Base-by-base conservation (phyloP, 2,797 vertebrate genomes). In the Enteromius viviparus region DNA sequence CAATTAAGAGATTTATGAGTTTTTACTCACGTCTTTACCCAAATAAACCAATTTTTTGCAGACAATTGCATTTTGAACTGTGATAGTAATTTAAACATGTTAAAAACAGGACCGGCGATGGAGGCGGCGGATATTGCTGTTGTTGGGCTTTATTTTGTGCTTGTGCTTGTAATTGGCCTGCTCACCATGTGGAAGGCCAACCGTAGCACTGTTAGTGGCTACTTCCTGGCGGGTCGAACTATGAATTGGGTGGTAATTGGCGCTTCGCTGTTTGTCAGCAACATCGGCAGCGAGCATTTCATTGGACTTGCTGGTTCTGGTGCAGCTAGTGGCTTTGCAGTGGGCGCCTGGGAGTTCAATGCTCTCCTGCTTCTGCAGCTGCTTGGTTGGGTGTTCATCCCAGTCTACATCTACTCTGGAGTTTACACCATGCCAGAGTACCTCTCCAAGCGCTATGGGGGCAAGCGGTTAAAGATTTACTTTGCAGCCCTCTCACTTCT, bases 221-320 rank as follows among this genome's bases (percentile, higher is more conserved):
- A 99, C 95, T 99, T 99, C 90, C 93, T 99, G 93, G 98, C 98
- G 76, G 98, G 98, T 90, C 97, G 98, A 91, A 97, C 96, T 89
- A 98, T 99, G 98, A 97, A 96, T 9, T 99, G 98, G 97, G 91
- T 95, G 75, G 97, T 97, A 68, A 93, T 99, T 62, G 98, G 98
- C 74, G 97, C 98, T 84, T 99, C 98, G 6, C 95, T 99, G 76
- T 99, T 99, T 89, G 98, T 99, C 93, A 99, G 98, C 94, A 99
- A 99, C 95, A 99, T 99, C 88, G 98, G 98, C 92, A 99, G 98
- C 85, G 98, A 99, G 93, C 98, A 99, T 92, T 99, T 99, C 94
- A 99, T 99, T 91, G 98, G 98, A 90, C 95, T 99, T 88, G 98
- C 98, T 83, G 98, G 98, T 89, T 99, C 98, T 29, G 98, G 98